Evolutionary conservation across 2,888 invertebrate genomes (phyloP).

Genomic region (Perdita meconis): DNA sequence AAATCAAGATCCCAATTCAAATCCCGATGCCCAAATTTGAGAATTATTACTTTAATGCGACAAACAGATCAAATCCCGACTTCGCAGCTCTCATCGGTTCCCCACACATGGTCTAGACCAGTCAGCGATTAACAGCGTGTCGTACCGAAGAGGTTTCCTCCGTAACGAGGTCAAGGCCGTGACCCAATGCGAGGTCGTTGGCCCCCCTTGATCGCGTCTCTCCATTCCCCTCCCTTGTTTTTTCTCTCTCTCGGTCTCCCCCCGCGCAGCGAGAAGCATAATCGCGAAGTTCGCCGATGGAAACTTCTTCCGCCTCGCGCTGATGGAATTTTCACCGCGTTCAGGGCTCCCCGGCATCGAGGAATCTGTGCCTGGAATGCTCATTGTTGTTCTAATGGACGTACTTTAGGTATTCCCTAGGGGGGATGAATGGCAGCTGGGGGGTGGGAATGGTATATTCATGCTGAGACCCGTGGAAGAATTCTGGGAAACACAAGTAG

Average conservation of each 20-base stretch:
- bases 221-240: constrained; percentile 43
- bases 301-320: constrained; percentile 29
- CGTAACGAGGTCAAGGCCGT: constrained; percentile 82
- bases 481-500: no score
- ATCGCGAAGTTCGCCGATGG: constrained; percentile 14
- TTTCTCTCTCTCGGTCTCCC: constrained; percentile 36
- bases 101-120: constrained; percentile 41
- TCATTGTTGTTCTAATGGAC: constrained; percentile 2
- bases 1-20: no score
- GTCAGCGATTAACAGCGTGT: constrained; percentile 51
- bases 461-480: background rate
- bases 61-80: constrained; percentile 52
- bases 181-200: constrained; percentile 81
- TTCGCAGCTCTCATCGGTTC: constrained; percentile 47
- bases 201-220: constrained; percentile 60
- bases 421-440: background rate
- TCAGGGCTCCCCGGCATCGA: background rate
- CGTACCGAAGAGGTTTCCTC: constrained; percentile 74
- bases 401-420: background rate
- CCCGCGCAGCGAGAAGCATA: constrained; percentile 10
- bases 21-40: background rate
- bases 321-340: constrained; percentile 17
- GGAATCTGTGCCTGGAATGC: constrained; percentile 23
- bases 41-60: constrained; percentile 10
- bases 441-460: background rate